A percentile compares a stretch with the other conserved stretches of the same genome.
Evolutionary conservation across 2,888 invertebrate genomes (phyloP).

Genomic region (Agrenia bidenticulata): DNA sequence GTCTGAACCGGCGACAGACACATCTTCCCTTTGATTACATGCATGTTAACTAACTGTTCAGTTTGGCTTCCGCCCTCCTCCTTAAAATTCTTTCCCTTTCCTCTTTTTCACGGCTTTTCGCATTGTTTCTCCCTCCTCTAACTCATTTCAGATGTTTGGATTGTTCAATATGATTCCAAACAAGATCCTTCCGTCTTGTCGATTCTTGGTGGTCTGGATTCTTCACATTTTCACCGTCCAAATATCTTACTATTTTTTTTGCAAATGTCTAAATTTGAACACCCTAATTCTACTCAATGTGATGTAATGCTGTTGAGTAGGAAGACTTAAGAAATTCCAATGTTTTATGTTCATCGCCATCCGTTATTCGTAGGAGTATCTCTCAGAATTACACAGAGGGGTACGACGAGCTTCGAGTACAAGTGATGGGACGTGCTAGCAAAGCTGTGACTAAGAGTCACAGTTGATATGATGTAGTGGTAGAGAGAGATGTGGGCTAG

Average conservation of each 20-base stretch:
- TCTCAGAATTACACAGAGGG: no score
- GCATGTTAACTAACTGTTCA: conserved; percentile 25
- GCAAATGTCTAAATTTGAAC: conserved; percentile 17
- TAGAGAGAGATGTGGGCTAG: no score
- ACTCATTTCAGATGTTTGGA: conserved; percentile 20
- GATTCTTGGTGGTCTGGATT: conserved; percentile 14
- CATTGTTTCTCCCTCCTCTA: conserved; percentile 22
- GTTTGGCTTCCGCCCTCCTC: conserved; percentile 20
- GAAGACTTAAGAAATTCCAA: no score
- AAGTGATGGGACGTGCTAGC: no score
- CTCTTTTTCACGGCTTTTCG: conserved; percentile 15
- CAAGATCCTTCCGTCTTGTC: not conserved
- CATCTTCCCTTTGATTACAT: conserved; percentile 38
- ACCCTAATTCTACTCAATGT: not conserved
- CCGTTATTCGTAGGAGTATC: no score
- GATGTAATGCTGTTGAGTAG: conserved; percentile 1
- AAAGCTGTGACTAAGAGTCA: no score
- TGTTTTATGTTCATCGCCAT: no score
- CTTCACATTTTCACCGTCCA: conserved; percentile 6
- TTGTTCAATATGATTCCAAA: not conserved
- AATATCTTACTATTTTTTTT: conserved; percentile 23
- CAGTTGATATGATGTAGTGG: no score
- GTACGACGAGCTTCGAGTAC: no score
- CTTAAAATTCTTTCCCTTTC: conserved; percentile 15
- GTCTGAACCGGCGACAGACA: conserved; percentile 50